These are phyloP conservation scores for Brenthis daphne DNA, from an alignment of 2,888 invertebrate genomes.

Conservation along the genomic window DNA sequence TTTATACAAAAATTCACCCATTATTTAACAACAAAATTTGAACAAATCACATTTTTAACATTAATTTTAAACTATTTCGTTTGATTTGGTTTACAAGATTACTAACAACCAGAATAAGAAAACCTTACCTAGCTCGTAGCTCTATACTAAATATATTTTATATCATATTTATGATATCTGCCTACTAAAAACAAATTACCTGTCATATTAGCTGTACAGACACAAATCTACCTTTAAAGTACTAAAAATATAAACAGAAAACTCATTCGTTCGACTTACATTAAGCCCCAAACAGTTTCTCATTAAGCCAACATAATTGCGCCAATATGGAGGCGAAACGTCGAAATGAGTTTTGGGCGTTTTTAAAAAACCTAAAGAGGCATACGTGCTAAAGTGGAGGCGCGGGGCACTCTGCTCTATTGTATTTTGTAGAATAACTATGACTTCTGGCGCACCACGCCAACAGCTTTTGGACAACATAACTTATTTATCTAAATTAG, in stretches of 20 bases:
- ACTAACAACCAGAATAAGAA: too few relatives aligned
- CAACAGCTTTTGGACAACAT: conserved; percentile 2
- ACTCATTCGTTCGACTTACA: conserved; percentile 31
- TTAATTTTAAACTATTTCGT: too few relatives aligned
- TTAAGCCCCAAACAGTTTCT: conserved; percentile 35
- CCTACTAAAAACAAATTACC: too few relatives aligned
- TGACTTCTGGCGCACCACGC: conserved; percentile 9
- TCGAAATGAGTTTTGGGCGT: conserved; percentile 56
- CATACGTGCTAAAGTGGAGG: conserved; percentile 46
- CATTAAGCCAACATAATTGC: conserved; percentile 49
- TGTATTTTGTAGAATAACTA: conserved; percentile 16
- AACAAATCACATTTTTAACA: too few relatives aligned
- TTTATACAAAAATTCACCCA: too few relatives aligned
- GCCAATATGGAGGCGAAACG: conserved; percentile 48
- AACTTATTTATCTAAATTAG: conserved; percentile 8
- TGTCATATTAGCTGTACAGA: neutral
- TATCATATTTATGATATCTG: too few relatives aligned
- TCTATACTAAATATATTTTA: too few relatives aligned
- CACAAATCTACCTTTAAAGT: neutral
- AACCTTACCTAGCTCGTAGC: too few relatives aligned
- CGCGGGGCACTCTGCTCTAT: conserved; percentile 14
- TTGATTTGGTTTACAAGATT: too few relatives aligned
- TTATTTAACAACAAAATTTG: too few relatives aligned
- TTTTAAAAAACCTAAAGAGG: conserved; percentile 52
- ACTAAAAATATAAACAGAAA: conserved; percentile 18